Conservation (phyloP, 1,140 invertebrate species). For the Drosophila sp. region DNA sequence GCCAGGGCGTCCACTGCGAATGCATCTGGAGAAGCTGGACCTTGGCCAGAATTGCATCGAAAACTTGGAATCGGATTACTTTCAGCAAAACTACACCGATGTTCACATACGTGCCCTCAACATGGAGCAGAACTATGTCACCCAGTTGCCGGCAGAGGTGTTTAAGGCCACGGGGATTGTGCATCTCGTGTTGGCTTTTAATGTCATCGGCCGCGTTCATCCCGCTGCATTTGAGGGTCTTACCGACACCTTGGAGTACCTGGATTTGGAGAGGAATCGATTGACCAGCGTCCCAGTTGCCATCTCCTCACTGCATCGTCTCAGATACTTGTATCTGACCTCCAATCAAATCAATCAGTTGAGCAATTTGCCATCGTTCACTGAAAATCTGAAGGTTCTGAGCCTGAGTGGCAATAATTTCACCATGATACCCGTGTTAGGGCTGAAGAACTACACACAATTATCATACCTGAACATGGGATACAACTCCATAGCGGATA, state of each 20-base stretch:
- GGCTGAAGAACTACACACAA: slow-evolving; percentile 88
- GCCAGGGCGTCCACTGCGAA: slow-evolving; percentile 86
- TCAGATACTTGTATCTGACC: slow-evolving; percentile 93
- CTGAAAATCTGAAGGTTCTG: slow-evolving; percentile 89
- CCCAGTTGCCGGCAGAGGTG: slow-evolving; percentile 87
- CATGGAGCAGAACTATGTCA: slow-evolving; percentile 89
- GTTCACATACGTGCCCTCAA: slow-evolving; percentile 91
- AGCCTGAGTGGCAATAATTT: slow-evolving; percentile 93
- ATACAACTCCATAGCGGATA: slow-evolving; percentile 92
- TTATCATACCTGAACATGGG: slow-evolving; percentile 94
- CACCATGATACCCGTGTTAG: slow-evolving; percentile 88
- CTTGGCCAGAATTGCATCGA: slow-evolving; percentile 92
- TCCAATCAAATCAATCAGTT: slow-evolving; percentile 90
- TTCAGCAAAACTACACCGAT: slow-evolving; percentile 87
- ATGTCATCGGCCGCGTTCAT: slow-evolving; percentile 89
- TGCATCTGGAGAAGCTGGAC: slow-evolving; percentile 91
- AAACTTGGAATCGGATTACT: slow-evolving; percentile 86
- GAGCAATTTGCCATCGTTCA: slow-evolving; percentile 84
- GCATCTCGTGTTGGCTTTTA: slow-evolving; percentile 91
- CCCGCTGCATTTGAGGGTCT: slow-evolving; percentile 89
- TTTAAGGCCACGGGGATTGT: slow-evolving; percentile 89
- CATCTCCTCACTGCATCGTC: slow-evolving; percentile 87
- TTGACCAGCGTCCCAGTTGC: slow-evolving; percentile 89
- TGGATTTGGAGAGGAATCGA: slow-evolving; percentile 93
- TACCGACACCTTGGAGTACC: slow-evolving; percentile 90